These are phyloP conservation scores for Sorex araneus DNA, from an alignment of 2,113 vertebrate genomes.

Conservation along the genomic window DNA sequence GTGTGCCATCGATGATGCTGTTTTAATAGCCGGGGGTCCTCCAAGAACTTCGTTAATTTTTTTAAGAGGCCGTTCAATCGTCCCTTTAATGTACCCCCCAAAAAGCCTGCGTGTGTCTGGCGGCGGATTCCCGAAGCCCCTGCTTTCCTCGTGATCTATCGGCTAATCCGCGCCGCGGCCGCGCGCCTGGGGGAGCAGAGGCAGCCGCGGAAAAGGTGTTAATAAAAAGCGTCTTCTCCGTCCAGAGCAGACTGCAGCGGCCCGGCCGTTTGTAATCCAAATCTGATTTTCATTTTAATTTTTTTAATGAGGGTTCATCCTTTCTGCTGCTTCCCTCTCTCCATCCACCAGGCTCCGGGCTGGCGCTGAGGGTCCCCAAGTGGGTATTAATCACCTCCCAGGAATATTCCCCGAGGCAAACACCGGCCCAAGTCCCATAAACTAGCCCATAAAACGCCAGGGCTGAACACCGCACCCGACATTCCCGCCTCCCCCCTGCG, in stretches of 20 bases:
- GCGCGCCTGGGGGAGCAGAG: not conserved
- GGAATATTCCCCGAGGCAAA: slow-evolving; percentile 68
- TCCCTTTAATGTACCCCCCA: slow-evolving; percentile 26
- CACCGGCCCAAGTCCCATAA: slow-evolving; percentile 31
- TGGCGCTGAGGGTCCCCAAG: slow-evolving; percentile 53
- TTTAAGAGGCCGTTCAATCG: slow-evolving; percentile 50
- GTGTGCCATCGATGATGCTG: not conserved
- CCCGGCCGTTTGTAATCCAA: slow-evolving; percentile 54
- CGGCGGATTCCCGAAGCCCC: slow-evolving; percentile 24
- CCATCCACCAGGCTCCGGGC: slow-evolving; percentile 12
- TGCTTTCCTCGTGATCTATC: slow-evolving; percentile 56
- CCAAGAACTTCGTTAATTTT: slow-evolving; percentile 63
- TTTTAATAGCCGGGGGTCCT: slow-evolving; percentile 18
- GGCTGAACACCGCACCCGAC: slow-evolving; percentile 40
- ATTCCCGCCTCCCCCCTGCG: not conserved
- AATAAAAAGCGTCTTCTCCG: slow-evolving; percentile 49
- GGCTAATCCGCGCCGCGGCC: not conserved
- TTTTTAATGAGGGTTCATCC: slow-evolving; percentile 76
- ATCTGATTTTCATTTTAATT: slow-evolving; percentile 77
- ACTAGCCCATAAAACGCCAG: slow-evolving; percentile 58
- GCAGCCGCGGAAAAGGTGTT: slow-evolving; percentile 46
- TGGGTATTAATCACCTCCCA: slow-evolving; percentile 64
- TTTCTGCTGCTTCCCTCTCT: not conserved
- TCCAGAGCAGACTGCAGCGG: slow-evolving; percentile 42
- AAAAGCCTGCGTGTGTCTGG: slow-evolving; percentile 49